Base-by-base conservation (phyloP, 2,888 invertebrate genomes). In the Dryobotodes eremita region DNA sequence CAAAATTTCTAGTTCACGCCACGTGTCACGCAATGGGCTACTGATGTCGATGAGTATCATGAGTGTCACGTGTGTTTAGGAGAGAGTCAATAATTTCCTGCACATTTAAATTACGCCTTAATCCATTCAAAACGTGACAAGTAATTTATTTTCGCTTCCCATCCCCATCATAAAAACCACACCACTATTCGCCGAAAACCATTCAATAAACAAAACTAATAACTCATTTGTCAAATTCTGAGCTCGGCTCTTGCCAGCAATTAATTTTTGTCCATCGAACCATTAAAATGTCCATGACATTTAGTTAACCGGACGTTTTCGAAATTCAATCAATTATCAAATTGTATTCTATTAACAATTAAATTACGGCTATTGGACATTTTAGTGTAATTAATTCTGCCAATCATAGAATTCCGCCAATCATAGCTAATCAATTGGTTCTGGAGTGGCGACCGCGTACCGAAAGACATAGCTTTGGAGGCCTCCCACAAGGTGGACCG, bases 151-250 rank as follows among this genome's bases (percentile, higher is more conserved):
- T 59, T 71, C 13, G 2, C 17, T 71, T 48, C 11, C 17, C 57
- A 53, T 26, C n/a, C 11, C 17, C 57, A 53, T 26, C n/a, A 46
- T 23, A 62, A 71, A 59, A n/a, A 59, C 42, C 5, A 11, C 69
- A 31, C 1, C 23, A 71, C 17, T 59, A 65, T 70, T 70, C 4
- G 36, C 55, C 50, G 46, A 46, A 75, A 72, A 70, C 55, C 55
- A 59, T 59, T 80, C n/a, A 77, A 46, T 75, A 15, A 76, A 72
- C 71, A 80, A 69, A 83, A 80, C 80, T 55, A 75, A 62, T 53
- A 53, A 75, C 65, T 64, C 64, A 59, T 86, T 84, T 77, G 50
- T 75, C 50, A 75, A 71, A 77, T 68, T 71, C 84, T 87, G 87
- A 87, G 65, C 78, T 31, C 65, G 48, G 78, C 65, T 65, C 31